These are phyloP conservation scores for Andrena bicolor DNA, from an alignment of 2,888 invertebrate genomes.

Conservation along the genomic window DNA sequence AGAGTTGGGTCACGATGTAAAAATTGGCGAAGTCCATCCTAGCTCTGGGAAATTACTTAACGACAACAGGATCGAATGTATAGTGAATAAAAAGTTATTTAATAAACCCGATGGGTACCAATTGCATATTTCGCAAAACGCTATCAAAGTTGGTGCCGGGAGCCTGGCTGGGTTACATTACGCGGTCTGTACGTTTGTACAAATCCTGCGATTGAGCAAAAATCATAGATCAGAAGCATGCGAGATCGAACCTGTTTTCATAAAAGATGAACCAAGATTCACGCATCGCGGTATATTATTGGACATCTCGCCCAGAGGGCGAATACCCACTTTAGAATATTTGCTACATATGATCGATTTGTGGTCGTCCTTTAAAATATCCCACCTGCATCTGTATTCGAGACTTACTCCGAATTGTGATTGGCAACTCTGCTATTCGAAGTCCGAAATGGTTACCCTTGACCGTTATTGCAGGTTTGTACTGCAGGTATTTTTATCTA, in stretches of 20 bases:
- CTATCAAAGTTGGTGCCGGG: conserved; percentile 86
- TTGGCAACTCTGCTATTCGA: conserved; percentile 85
- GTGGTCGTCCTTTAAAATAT: conserved; percentile 86
- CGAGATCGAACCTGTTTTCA: conserved; percentile 84
- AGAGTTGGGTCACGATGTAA: conserved; percentile 85
- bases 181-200: conserved; percentile 87
- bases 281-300: conserved; percentile 87
- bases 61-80: conserved; percentile 86
- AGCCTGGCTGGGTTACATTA: conserved; percentile 87
- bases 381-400: conserved; percentile 86
- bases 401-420: conserved; percentile 84
- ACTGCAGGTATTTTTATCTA: conserved; percentile 10
- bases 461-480: conserved; percentile 86
- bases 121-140: conserved; percentile 85
- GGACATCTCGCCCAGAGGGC: conserved; percentile 87
- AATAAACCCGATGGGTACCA: conserved; percentile 85
- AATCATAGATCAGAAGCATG: conserved; percentile 76
- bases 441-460: conserved; percentile 86
- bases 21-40: conserved; percentile 85
- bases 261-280: conserved; percentile 87
- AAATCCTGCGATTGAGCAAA: conserved; percentile 86
- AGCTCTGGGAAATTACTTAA: conserved; percentile 81
- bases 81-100: conserved; percentile 86
- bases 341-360: conserved; percentile 86
- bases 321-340: conserved; percentile 86